Base-by-base conservation (phyloP, 1,140 invertebrate genomes). In the Theocolax elegans region DNA sequence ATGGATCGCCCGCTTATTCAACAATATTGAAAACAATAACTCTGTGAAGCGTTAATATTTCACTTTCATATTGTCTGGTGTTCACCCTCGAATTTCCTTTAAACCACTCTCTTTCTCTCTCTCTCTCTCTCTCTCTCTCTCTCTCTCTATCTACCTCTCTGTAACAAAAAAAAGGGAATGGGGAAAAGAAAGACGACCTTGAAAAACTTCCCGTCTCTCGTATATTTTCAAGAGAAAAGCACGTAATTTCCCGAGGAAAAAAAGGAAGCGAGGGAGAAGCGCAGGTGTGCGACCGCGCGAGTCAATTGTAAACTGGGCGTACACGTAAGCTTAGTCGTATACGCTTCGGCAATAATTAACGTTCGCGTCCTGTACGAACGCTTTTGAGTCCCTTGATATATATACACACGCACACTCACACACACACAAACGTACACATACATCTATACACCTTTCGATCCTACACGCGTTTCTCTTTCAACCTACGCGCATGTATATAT, bases 301-400 rank as follows among this genome's bases (percentile, higher is more conserved):
- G 27, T 67, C 53, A 67, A 67, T 67, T 58, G 40, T 46, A 67
- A 66, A 42, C 51, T 66, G 35, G 15, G 29, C 27, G 7, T 17
- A 4, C 27, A 3, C 38, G 19, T 58, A 58, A 58, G 35, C 54
- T 19, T 25, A 40, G 8, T 21, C 35, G 35, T 21, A 19, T 25
- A n/a, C 31, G n/a, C 21, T 25, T 31, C n/a, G 58, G 42, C 58
- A 27, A 60, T 60, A 60, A 60, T 60, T 60, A 60, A 60, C 58
- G 58, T 40, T 42, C 58, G 17, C 31, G 35, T 38, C 29, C 31
- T 19, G 7, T 23, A 23, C 35, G 54, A 44, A 15, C 12, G 6
- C 42, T 44, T 44, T 44, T 17, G n/a, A 35, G 4, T 35, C 4
- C 31, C 31, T 35, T 6, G 4, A 35, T 35, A 35, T 35, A 35